Base-by-base conservation (phyloP, 2,888 invertebrate species). In the Sericinus montela region DNA sequence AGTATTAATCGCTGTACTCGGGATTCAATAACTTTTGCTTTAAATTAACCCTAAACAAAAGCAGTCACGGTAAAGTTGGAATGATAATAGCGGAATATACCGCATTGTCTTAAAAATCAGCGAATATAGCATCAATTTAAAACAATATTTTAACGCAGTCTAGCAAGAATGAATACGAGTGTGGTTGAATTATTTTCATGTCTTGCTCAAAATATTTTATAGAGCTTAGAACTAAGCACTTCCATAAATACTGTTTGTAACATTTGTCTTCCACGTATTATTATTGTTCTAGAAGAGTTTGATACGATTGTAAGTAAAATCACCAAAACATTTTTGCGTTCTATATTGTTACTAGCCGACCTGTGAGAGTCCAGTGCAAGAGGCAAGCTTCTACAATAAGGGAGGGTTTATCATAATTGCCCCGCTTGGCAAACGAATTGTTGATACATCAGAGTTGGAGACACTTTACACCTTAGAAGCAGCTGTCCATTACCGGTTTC, bases 1-100 rank as follows among this genome's bases (percentile, higher is more conserved):
- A 35, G 36, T 36, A 40, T 49, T 48, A 44, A 50, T 41, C 45
- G 45, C 30, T 36, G 40, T 45, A 45, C 45, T 45, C 45, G 40
- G 35, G 40, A 40, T 36, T 50, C 41, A 40, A 50, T 41, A 36
- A 45, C 40, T 45, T 44, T 49, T 35, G 36, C 40, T 40, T 50
- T 40, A 45, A 30, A 41, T 45, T 45, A 36, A 40, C 28, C 19
- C 45, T 40, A 50, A 36, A 45, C 49, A 50, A 50, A 45, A 35
- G 49, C 30, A 5, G 40, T 30, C 14, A 9, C 34, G 44, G 28
- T 40, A 45, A 45, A 50, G 35, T 45, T 50, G 35, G 40, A 45
- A 50, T 45, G 44, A 49, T 50, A 40, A 50, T 45, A 45, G 40
- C 29, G 49, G 36, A 29, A 45, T 36, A 35, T 41, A 45, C 45